Evolutionary conservation across 1,140 invertebrate genomes (phyloP).

Genomic region (Linepithema humile): DNA sequence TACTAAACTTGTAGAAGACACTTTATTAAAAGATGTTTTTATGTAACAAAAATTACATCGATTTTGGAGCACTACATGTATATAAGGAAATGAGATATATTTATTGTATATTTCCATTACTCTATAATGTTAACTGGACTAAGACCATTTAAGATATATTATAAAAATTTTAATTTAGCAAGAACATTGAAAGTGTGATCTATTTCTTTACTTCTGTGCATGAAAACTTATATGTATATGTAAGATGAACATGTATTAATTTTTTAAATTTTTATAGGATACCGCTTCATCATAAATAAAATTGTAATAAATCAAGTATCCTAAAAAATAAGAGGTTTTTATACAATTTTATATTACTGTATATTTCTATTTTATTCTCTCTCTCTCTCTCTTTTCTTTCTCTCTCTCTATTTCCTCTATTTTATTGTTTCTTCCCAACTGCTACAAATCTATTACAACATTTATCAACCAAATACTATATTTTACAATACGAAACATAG

Average conservation of each 20-base stretch:
- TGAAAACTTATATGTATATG: slow-evolving; percentile 32
- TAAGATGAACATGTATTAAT: slow-evolving; percentile 40
- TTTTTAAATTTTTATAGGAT: slow-evolving; percentile 49
- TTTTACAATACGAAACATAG: neutral
- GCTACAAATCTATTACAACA: neutral
- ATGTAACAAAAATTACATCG: slow-evolving; percentile 24
- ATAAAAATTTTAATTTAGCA: slow-evolving; percentile 32
- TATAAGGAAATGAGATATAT: slow-evolving; percentile 5
- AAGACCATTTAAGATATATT: slow-evolving; percentile 22
- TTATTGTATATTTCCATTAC: slow-evolving; percentile 33
- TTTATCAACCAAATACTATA: neutral
- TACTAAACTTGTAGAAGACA: slow-evolving; percentile 4
- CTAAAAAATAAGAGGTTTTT: slow-evolving; percentile 15
- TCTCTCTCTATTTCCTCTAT: neutral
- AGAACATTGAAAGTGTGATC: neutral
- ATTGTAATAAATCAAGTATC: slow-evolving; percentile 18
- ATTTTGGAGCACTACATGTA: neutral
- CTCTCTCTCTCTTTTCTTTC: too few species aligned
- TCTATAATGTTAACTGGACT: slow-evolving; percentile 7
- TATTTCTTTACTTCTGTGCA: slow-evolving; percentile 48
- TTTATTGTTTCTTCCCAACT: slow-evolving; percentile 1
- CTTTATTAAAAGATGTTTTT: neutral
- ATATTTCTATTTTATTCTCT: slow-evolving; percentile 14
- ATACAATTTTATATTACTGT: slow-evolving; percentile 24
- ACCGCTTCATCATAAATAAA: slow-evolving; percentile 33